Conservation (phyloP, 2,113 vertebrate genomes). For the Suricata suricatta region DNA sequence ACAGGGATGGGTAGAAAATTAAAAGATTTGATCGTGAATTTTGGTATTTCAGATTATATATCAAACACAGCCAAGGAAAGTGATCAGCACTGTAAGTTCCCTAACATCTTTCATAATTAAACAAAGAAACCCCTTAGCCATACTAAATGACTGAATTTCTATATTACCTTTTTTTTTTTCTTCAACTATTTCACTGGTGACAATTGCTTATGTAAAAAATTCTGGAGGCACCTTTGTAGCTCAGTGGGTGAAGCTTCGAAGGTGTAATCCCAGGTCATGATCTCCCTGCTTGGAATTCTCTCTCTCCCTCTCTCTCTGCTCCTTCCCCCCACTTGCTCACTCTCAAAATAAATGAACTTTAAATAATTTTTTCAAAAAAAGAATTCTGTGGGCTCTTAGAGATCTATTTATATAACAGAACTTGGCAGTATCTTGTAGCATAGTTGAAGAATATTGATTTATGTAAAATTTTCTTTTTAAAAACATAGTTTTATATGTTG, state of each 20-base stretch:
- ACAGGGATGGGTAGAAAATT: background rate
- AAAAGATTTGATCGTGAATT: background rate
- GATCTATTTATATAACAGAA: background rate
- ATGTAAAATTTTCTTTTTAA: background rate
- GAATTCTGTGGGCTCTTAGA: background rate
- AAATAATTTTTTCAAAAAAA: background rate
- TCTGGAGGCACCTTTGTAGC: background rate
- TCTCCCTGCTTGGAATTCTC: too few species aligned
- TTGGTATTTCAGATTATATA: background rate
- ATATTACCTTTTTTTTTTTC: background rate
- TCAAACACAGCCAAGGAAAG: background rate
- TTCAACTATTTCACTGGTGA: background rate
- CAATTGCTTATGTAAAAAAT: background rate
- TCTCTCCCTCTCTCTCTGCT: too few species aligned
- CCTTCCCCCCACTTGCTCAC: too few species aligned
- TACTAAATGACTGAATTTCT: background rate
- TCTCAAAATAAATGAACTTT: too few species aligned
- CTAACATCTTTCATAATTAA: conserved; percentile 21
- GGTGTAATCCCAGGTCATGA: too few species aligned
- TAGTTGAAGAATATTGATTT: background rate
- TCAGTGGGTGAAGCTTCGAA: too few species aligned
- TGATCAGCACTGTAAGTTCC: background rate
- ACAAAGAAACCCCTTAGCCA: background rate
- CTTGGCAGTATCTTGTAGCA: background rate
- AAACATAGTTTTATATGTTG: background rate